Conservation (phyloP, 2,888 invertebrate species). For the Drosophila atripex region DNA sequence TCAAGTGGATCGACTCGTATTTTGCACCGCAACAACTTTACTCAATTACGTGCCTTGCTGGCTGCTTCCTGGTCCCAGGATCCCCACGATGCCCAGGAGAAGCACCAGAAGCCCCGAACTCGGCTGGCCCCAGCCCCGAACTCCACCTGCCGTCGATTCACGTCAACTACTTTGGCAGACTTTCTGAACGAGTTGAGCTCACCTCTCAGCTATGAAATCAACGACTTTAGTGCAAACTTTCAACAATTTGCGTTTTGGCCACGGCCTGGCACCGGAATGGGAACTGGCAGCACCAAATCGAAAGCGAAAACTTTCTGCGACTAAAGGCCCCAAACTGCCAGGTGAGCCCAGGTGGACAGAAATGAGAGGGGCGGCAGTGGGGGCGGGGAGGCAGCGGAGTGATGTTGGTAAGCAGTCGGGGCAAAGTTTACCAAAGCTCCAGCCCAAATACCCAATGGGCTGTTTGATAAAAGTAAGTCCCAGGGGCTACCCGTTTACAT, state of each 20-base stretch:
- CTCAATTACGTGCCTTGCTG: slow-evolving; percentile 69
- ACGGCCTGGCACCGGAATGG: slow-evolving; percentile 67
- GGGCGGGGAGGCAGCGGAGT: background rate
- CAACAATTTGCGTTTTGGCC: slow-evolving; percentile 79
- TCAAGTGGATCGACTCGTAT: slow-evolving; percentile 68
- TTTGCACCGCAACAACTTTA: slow-evolving; percentile 73
- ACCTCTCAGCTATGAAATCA: slow-evolving; percentile 79
- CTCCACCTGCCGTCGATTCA: slow-evolving; percentile 52
- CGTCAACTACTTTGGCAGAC: slow-evolving; percentile 79
- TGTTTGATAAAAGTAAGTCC: slow-evolving; percentile 74
- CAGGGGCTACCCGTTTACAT: slow-evolving; percentile 59
- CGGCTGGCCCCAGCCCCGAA: slow-evolving; percentile 1
- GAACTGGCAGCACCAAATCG: slow-evolving; percentile 64
- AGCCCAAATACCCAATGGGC: slow-evolving; percentile 77
- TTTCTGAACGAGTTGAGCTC: slow-evolving; percentile 79
- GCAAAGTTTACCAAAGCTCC: slow-evolving; percentile 75
- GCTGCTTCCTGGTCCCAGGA: slow-evolving; percentile 20
- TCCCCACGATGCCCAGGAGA: slow-evolving; percentile 7
- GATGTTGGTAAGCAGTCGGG: slow-evolving; percentile 27
- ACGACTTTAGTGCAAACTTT: slow-evolving; percentile 78
- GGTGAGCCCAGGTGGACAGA: slow-evolving; percentile 45
- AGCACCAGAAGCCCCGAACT: slow-evolving; percentile 14
- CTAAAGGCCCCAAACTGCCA: slow-evolving; percentile 49
- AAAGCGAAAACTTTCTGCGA: slow-evolving; percentile 74
- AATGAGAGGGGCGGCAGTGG: slow-evolving; percentile 11